Base-by-base conservation (phyloP, 1,140 invertebrate genomes). In the Tetragnatha versicolor region DNA sequence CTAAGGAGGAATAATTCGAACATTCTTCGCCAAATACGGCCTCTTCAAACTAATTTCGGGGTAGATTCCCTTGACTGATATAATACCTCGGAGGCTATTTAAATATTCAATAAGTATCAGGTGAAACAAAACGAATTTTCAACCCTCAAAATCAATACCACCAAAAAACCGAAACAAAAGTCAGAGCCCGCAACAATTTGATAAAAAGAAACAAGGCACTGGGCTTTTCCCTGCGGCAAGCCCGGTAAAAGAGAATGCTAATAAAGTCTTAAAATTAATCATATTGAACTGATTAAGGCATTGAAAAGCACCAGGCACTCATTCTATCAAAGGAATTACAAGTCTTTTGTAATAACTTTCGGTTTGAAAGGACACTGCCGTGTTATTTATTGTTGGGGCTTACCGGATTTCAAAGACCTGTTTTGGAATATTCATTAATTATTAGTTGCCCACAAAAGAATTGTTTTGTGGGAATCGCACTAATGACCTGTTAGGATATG, bases 41-140 rank as follows among this genome's bases (percentile, higher is more conserved):
- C 31, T 33, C 55, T 58, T 31, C 55, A 58, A 58, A 58, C 55
- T 58, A 58, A 58, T 58, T 58, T 58, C 35, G 55, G 35, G n/a
- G 55, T 20, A 27, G 35, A n/a, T 33, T 12, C 5, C 29, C 1
- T 20, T 20, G 29, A 31, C 3, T 33, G 29, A 20, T 58, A 33
- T 58, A 58, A 58, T 35, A 58, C 55, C 55, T 58, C 4, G 29
- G 31, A 31, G 55, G 55, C 55, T 33, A 35, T 58, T 58, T 58
- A 58, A 58, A 58, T 58, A 58, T 58, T 58, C 55, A 58, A 58
- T 58, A 58, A 58, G 35, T 58, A 58, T 17, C 3, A 31, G 55
- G n/a, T n/a, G n/a, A n/a, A 58, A 7, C 35, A 58, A 55, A 58
- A 58, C 35, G 27, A 31, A n/a, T 58, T 31, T 20, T 5, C 5